Evolutionary conservation across 2,888 invertebrate genomes (phyloP), one percentile per base, ranked within the genome.

Genomic region (Drosophila diplacantha): DNA sequence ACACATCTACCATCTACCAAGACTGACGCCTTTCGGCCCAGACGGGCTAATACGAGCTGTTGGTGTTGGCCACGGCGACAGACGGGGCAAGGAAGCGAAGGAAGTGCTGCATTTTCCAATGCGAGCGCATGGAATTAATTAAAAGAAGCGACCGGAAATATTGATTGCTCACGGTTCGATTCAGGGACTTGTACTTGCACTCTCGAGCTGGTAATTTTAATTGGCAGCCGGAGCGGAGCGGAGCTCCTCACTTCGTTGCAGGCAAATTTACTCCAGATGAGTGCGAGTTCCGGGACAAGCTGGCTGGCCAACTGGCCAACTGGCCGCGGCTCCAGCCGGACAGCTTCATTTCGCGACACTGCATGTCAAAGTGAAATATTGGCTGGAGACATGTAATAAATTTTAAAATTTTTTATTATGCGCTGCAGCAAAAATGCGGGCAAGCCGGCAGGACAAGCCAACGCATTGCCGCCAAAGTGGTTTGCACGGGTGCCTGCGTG

Each of bases 321-420:
- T 22, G 55, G 75, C 82, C 80, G 63, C 85, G 54, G 75, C 83
- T 75, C 63, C 85, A 78, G 72, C 76, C 75, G 77, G 85, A 85
- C 86, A 84, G 85, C 85, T 85, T 85, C 81, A 85, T 85, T 85
- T 85, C 81, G 86, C 81, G 85, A 85, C 86, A 76, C 78, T 73
- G 83, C 81, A 85, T 83, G 85, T 85, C 85, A 85, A 85, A 84
- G 85, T 86, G 87, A 86, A 85, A 86, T 86, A 86, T 87, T 87
- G 85, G 85, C 85, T 82, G 83, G 82, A 86, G 85, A 85, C 82
- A 85, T 81, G 87, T 86, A 85, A 86, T 87, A 86, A 86, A 86
- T 86, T 86, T 85, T 59, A 84, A 75, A 73, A 69, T 79, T 80
- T 73, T 69, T 73, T 78, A 76, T 74, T 76, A 73, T 71, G 67